These are phyloP conservation scores for Cordilura impudica DNA, from an alignment of 2,888 invertebrate genomes.

Conservation along the genomic window DNA sequence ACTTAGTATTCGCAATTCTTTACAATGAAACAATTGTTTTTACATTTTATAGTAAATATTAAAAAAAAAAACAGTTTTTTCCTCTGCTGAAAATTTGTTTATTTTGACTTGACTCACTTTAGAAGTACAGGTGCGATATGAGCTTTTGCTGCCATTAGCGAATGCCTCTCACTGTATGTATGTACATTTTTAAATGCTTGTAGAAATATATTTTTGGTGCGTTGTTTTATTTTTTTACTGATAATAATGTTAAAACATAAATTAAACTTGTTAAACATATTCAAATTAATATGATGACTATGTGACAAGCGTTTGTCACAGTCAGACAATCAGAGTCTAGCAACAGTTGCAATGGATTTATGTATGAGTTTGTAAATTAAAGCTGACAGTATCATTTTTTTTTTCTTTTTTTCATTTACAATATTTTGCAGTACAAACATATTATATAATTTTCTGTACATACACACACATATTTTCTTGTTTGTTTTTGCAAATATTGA, in stretches of 20 bases:
- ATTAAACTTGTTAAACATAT: constrained; percentile 50
- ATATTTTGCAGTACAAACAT: not conserved
- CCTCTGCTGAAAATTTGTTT: no score
- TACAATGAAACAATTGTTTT: no score
- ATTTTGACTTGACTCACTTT: no score
- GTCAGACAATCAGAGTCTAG: not conserved
- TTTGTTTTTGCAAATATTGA: not conserved
- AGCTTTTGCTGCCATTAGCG: not conserved
- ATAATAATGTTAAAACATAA: constrained; percentile 41
- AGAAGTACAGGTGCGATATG: no score
- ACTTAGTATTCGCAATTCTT: no score
- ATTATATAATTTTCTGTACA: no score
- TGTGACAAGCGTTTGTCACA: constrained; percentile 32
- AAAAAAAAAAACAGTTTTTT: no score
- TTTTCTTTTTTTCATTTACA: not conserved
- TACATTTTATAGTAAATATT: no score
- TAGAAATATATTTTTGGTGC: not conserved
- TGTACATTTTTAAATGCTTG: not conserved
- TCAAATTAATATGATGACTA: constrained; percentile 45
- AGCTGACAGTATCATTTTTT: constrained; percentile 37
- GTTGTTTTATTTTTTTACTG: not conserved
- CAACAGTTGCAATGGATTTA: constrained; percentile 26
- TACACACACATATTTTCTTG: not conserved
- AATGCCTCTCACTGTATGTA: no score
- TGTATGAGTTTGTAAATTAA: constrained; percentile 51